phyloP scores from a whole-genome alignment of 2,797 vertebrate genomes.

The Agapornis canus region DNA sequence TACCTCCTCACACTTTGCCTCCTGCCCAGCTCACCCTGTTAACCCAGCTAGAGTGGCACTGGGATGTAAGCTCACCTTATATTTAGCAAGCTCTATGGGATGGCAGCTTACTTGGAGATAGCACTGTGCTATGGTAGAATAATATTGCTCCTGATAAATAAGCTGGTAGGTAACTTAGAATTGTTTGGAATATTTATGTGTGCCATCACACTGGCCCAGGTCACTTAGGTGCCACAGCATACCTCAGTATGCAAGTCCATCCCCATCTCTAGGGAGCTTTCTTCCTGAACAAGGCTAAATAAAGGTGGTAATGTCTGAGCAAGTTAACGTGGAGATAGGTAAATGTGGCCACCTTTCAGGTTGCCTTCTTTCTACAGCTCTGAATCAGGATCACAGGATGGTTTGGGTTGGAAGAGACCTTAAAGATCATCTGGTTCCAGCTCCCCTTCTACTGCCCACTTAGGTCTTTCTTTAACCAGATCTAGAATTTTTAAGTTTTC shows the following conservation, averaged over 20 bases:
- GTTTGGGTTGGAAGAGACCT: not conserved
- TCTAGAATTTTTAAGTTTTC: not conserved
- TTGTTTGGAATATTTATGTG: not conserved
- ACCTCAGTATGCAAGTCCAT: not conserved
- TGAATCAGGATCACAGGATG: not conserved
- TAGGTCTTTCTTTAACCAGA: not conserved
- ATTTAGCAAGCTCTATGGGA: not conserved
- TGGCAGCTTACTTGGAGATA: not conserved
- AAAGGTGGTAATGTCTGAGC: not conserved
- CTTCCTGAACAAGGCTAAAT: not conserved
- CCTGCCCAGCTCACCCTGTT: not conserved
- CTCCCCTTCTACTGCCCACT: not conserved
- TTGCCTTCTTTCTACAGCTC: not conserved
- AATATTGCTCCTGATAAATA: not conserved
- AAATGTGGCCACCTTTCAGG: not conserved
- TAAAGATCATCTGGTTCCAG: not conserved
- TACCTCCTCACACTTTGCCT: not conserved
- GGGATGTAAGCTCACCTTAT: not conserved
- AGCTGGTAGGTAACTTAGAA: not conserved
- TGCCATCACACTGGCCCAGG: not conserved
- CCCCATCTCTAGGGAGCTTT: not conserved
- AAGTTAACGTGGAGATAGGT: not conserved
- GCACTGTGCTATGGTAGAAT: not conserved
- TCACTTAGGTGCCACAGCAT: not conserved
- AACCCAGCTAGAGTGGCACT: not conserved